Conservation (phyloP, 2,113 vertebrate species). For the Cariama cristata region DNA sequence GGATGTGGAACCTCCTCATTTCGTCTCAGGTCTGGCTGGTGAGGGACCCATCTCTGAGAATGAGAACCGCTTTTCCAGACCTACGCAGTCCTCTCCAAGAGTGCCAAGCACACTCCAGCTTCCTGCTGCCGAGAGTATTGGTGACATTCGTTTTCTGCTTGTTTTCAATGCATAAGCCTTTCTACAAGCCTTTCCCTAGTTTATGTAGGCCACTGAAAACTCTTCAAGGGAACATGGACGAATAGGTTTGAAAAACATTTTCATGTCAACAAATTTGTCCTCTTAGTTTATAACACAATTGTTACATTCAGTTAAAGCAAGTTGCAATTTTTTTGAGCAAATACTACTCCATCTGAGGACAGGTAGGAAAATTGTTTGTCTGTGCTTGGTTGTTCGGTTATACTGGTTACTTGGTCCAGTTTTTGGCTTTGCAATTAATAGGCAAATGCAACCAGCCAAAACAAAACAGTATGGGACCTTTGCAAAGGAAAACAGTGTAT, state of each 20-base stretch:
- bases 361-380: not conserved
- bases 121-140: not conserved
- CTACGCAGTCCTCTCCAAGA: not conserved
- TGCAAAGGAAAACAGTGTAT: not conserved
- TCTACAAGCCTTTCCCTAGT: not conserved
- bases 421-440: not conserved
- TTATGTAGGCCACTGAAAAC: not conserved
- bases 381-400: not conserved
- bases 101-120: not conserved
- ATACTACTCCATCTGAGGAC: not conserved
- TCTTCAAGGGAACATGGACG: not conserved
- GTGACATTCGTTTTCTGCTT: not conserved
- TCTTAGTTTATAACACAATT: not conserved
- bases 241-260: not conserved
- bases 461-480: not conserved
- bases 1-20: not conserved
- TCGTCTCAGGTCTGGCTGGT: rapidly evolving
- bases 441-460: not conserved
- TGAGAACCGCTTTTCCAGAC: not conserved
- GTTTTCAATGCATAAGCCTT: not conserved
- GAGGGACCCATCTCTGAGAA: not conserved
- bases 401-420: not conserved
- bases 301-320: not conserved
- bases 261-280: not conserved
- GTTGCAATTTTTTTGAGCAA: not conserved